These are phyloP conservation scores for Macrotis lagotis DNA, from an alignment of 2,113 vertebrate species.

Conservation along the genomic window DNA sequence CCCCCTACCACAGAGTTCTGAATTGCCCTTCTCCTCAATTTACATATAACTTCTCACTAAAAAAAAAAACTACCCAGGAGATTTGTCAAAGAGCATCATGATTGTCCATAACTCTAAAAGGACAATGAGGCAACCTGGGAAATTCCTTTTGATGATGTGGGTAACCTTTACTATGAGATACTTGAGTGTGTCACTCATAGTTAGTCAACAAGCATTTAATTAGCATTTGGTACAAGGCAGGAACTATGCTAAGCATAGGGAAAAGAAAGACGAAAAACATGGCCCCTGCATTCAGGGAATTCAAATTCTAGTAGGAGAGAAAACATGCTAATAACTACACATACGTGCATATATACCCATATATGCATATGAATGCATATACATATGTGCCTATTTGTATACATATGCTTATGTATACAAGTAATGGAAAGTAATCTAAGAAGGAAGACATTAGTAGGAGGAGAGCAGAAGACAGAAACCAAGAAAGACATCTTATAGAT, in stretches of 20 bases:
- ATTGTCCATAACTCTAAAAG: neutral
- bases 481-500: neutral
- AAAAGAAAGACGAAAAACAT: neutral
- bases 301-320: neutral
- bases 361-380: too few relatives aligned
- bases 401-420: too few relatives aligned
- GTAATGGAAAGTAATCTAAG: neutral
- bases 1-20: neutral
- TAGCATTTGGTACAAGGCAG: neutral
- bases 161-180: neutral
- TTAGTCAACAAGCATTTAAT: neutral
- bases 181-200: neutral
- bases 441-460: neutral
- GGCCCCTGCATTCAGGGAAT: neutral
- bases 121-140: neutral
- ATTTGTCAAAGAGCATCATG: neutral
- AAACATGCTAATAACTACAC: neutral
- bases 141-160: neutral
- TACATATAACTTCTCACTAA: neutral
- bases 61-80: neutral
- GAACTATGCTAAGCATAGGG: neutral
- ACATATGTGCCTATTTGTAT: too few relatives aligned
- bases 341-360: too few relatives aligned
- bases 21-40: neutral
- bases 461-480: too few relatives aligned